These are phyloP conservation scores for Tenualosa thibaudeaui DNA, from an alignment of 2,797 vertebrate species.

Conservation along the genomic window DNA sequence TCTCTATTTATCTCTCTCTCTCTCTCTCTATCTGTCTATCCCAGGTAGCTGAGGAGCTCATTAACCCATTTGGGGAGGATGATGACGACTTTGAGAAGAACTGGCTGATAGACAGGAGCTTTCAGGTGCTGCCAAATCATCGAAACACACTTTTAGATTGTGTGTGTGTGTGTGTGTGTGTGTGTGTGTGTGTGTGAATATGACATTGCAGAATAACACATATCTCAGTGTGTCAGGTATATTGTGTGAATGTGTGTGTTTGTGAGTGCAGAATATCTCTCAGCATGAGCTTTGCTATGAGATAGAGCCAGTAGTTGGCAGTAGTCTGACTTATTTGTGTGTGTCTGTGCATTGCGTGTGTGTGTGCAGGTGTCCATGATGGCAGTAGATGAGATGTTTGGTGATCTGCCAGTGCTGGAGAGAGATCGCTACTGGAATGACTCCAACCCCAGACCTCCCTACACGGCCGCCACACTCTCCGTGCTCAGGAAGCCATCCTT, in stretches of 20 bases:
- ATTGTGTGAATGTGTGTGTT: not conserved
- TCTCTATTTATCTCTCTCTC: not conserved
- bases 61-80: conserved; percentile 94
- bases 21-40: not conserved
- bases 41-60: conserved; percentile 91
- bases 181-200: not conserved
- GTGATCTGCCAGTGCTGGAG: conserved; percentile 83
- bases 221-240: not conserved
- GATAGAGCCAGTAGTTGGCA: too few relatives aligned
- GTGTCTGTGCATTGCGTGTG: not conserved
- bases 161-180: conserved; percentile 43
- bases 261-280: conserved; percentile 45
- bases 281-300: too few relatives aligned
- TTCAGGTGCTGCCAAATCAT: conserved; percentile 75
- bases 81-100: conserved; percentile 94
- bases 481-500: conserved; percentile 85
- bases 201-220: not conserved
- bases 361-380: conserved; percentile 87
- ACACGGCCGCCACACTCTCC: conserved; percentile 84
- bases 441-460: conserved; percentile 83
- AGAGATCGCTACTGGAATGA: conserved; percentile 89
- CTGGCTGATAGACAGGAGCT: conserved; percentile 90
- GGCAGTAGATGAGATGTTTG: conserved; percentile 91
- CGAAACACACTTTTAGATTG: too few relatives aligned
- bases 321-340: too few relatives aligned